Base-by-base conservation (phyloP, 2,113 vertebrate genomes). In the Leucopsar rothschildi region DNA sequence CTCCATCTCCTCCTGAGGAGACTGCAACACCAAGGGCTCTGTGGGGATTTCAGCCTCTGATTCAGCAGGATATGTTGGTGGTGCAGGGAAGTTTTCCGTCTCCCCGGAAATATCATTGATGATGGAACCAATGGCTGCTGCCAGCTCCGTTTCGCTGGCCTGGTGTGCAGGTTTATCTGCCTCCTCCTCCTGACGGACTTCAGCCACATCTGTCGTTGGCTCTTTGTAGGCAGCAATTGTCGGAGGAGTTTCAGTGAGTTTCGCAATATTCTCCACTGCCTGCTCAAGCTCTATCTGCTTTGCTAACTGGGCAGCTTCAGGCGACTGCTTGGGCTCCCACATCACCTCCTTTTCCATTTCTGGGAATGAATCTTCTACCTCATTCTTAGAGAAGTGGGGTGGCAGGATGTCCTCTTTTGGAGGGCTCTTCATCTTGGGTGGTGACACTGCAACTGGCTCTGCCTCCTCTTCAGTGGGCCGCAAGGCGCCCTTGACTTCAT, bases 81-180 rank as follows among this genome's bases (percentile, higher is more conserved):
- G 83, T 22, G 98, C 96, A 31, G 99, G 97, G 87, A 99, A 99
- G 85, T 90, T 97, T 94, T 99, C 99, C 1, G 98, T 90, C 96
- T 99, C 99, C 63, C 97, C 98, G 75, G 98, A 98, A 72, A 98
- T 98, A 92, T 99, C 99, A 40, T 98, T 99, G 50, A 99, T 99
- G 95, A 99, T 99, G 78, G 99, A 99, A 80, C 99, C 99, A 3
- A 99, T 99, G 75, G 99, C 99, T 1, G 99, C 99, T 9, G 99
- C 99, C 92, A 99, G 98, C 96, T 99, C 99, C 0, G 99, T 99
- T 96, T 99, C 99, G 35, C 98, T 99, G 1, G 99, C 98, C 86
- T 99, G 99, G 81, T 98, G 99, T 0, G 98, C 97, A 0, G 98
- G 98, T 90, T 99, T 99, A 85, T 99, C 99, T 39, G 98, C 98